Evolutionary conservation across 1,140 invertebrate species (phyloP), one percentile per base, ranked within the genome.

Genomic region (Drosophila baimaii): DNA sequence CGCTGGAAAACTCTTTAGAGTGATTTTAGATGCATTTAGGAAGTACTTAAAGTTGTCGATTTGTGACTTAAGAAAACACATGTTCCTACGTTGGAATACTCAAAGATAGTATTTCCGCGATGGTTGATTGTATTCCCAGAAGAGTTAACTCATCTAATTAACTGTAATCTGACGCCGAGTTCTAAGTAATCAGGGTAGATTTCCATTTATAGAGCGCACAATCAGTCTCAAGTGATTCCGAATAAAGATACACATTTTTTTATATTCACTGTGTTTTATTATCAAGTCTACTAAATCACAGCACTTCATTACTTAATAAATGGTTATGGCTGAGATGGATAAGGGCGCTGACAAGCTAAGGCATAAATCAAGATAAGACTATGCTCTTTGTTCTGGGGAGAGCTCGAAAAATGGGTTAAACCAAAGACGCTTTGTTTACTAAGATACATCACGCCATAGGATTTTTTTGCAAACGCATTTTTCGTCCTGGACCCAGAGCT

Each of bases 1-100:
- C 80, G 29, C 41, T 83, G 43, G 58, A 66, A 3, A 57, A 76
- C 21, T 66, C 33, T 13, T 17, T 89, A 9, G 73, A 88, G 19
- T 84, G 71, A 46, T 43, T 58, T 3, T 23, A 37, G 37, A 31
- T 27, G 63, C 73, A 68, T 51, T 52, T 77, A 52, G 9, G 15
- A 41, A 47, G 73, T 77, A 68, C 47, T 68, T 77, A 68, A 69
- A 21, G 39, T 51, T 17, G 23, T 29, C 49, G 27, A 21, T 23
- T n/a, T 12, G 43, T 33, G 39, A 41, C 29, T 77, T 54, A 46
- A 41, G 51, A 29, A 57, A 23, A 66, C 29, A 25, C n/a, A 17
- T 54, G 72, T 76, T 71, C 69, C 68, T 71, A 47, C 19, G 10
- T 13, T 27, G 33, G 21, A 19, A 25, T 56, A 46, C 37, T 31